Evolutionary conservation across 2,888 invertebrate species (phyloP).

Genomic region (Peribatodes rhomboidaria): DNA sequence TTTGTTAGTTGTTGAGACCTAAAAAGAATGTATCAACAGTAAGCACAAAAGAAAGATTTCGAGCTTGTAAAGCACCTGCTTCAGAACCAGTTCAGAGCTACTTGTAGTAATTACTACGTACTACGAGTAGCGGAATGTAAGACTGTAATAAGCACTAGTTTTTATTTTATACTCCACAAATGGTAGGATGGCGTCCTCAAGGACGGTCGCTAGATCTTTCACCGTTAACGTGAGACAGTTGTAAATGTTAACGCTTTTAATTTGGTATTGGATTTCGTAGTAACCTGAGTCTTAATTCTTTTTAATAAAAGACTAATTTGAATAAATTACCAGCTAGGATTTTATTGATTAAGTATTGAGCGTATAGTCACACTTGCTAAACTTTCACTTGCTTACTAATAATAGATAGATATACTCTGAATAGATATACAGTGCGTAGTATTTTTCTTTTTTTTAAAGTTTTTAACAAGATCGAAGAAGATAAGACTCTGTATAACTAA

Average conservation of each 20-base stretch:
- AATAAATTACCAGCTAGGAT: not conserved
- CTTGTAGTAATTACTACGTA: constrained; percentile 30
- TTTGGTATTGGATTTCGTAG: constrained; percentile 3
- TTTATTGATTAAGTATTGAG: not conserved
- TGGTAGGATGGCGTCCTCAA: constrained; percentile 22
- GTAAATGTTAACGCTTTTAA: constrained; percentile 5
- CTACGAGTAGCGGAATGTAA: constrained; percentile 29
- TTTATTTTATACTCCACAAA: constrained; percentile 25
- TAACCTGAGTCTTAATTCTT: no score
- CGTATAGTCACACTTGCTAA: no score
- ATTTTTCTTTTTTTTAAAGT: no score
- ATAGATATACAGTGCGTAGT: no score
- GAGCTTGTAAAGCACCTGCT: constrained; percentile 22
- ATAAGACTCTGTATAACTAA: no score
- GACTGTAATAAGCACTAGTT: constrained; percentile 27
- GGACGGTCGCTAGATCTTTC: constrained; percentile 23
- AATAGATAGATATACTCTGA: no score
- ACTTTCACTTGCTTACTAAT: no score
- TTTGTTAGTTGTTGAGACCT: not conserved
- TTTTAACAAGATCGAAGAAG: no score
- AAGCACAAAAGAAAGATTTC: constrained; percentile 1
- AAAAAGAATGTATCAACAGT: not conserved
- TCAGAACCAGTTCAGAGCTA: constrained; percentile 12
- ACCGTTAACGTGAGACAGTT: constrained; percentile 19
- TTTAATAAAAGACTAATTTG: not conserved